Evolutionary conservation across 2,113 vertebrate genomes (phyloP).

Genomic region (Aptenodytes patagonicus): DNA sequence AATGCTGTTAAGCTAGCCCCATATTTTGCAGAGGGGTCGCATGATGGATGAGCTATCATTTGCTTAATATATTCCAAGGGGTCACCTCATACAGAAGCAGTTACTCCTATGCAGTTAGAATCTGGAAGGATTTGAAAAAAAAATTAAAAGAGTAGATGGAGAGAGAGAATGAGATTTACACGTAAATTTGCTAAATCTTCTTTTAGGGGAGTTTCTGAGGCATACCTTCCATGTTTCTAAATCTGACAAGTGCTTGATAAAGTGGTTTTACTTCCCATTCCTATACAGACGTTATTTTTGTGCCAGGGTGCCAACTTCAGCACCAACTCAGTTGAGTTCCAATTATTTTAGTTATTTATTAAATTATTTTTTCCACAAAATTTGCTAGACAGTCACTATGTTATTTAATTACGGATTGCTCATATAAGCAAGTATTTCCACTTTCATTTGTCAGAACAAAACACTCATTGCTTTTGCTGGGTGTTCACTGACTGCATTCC

Average conservation of each 20-base stretch:
- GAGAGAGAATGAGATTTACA: neutral
- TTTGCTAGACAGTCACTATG: neutral
- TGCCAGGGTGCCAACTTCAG: neutral
- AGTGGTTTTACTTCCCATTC: neutral
- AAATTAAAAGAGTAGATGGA: neutral
- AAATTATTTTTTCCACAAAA: neutral
- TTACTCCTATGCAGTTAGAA: neutral
- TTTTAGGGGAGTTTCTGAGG: neutral
- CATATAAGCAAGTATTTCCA: neutral
- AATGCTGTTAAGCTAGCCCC: neutral
- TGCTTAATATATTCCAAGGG: neutral
- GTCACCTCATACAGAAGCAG: neutral
- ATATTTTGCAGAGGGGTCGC: neutral
- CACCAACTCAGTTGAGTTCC: neutral
- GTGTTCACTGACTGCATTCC: neutral
- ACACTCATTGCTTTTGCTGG: neutral
- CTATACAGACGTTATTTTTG: neutral
- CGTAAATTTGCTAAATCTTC: neutral
- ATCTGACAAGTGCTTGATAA: neutral
- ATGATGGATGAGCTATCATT: neutral
- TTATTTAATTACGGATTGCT: neutral
- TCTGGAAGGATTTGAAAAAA: neutral
- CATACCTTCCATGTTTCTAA: neutral
- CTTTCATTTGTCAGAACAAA: neutral
- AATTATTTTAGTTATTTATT: neutral